A percentile compares a stretch with the other conserved stretches of the same genome.
These are phyloP conservation scores for Tetrao urogallus DNA, from an alignment of 2,113 vertebrate species.

Conservation along the genomic window DNA sequence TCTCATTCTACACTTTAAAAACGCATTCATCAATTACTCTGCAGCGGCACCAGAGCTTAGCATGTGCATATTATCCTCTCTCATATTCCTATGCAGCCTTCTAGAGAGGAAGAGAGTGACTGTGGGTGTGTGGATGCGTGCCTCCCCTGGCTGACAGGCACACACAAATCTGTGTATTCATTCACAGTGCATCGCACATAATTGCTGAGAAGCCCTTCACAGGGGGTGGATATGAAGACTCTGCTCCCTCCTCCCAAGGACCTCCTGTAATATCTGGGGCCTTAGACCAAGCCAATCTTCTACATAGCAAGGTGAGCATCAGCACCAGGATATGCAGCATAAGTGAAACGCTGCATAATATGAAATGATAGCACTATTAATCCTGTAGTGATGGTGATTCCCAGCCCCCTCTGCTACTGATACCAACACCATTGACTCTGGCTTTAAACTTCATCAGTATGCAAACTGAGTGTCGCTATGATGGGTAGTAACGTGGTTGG, in stretches of 20 bases:
- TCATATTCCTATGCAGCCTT: conserved; percentile 51
- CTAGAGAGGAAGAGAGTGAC: neutral
- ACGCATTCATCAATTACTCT: conserved; percentile 78
- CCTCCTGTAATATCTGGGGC: neutral
- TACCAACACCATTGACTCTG: conserved; percentile 83
- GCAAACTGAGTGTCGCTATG: conserved; percentile 87
- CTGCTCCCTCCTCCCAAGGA: neutral
- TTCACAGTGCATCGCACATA: neutral
- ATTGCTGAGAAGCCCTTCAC: conserved; percentile 19
- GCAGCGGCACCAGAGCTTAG: conserved; percentile 57
- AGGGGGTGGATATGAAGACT: neutral
- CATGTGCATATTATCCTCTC: conserved; percentile 6
- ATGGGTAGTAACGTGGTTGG: conserved; percentile 93
- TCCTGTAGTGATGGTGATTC: conserved; percentile 74
- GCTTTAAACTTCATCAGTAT: conserved; percentile 89
- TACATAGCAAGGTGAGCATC: conserved; percentile 51
- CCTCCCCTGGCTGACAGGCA: neutral
- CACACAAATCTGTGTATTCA: neutral
- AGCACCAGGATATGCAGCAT: conserved; percentile 58
- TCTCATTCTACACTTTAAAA: conserved; percentile 77
- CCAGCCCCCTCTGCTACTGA: conserved; percentile 76
- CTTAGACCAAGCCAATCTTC: conserved; percentile 60
- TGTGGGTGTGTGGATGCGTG: neutral
- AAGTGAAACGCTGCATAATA: conserved; percentile 80
- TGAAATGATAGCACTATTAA: conserved; percentile 83